Evolutionary conservation across 2,888 invertebrate species (phyloP), one percentile per base, ranked within the genome.

Genomic region (Argyresthia goedartella): DNA sequence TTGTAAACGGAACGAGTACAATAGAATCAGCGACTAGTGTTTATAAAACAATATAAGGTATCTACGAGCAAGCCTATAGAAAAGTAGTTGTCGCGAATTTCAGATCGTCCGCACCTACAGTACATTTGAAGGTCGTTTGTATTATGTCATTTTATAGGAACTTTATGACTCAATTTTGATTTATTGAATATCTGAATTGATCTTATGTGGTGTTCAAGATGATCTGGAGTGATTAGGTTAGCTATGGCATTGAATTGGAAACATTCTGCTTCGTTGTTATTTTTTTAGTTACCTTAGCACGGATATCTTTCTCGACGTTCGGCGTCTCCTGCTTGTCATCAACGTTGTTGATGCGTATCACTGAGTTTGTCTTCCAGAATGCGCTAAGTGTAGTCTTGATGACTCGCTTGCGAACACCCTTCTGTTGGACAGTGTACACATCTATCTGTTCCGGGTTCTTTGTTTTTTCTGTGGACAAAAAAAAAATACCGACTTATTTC

Each of bases 381-480:
- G 91, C 89, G 68, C 88, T 79, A 67, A 93, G 74, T 57, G 89
- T 88, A 60, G 89, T 88, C 74, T 85, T 88, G 59, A 88, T 76
- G 60, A 91, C 88, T 71, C 90, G 90, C 75, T 89, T 88, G 59
- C 89, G 72, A 54, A 85, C 88, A 71, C 88, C 89, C 73, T 86
- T 87, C 67, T 88, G 86, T 69, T 84, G 84, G 53, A 91, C 87
- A 58, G 91, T 90, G 86, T 89, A 91, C 67, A 92, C 89, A 63
- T 90, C 90, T 81, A 92, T 88, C 81, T 91, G 89, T 75, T 91
- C 90, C 71, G 91, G 89, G 86, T 91, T 90, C 81, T 91, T 91
- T 82, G 91, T 91, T 85, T 91, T 91, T 84, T 92, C 92, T 92
- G 84, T 63, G 66, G 15, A 50, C 15, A 46, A 39, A 15, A 35